Evolutionary conservation across 64 coral and sea anemone genomes (phyloP), one percentile per base, ranked within the genome.

Genomic region (Trachythela sp.): DNA sequence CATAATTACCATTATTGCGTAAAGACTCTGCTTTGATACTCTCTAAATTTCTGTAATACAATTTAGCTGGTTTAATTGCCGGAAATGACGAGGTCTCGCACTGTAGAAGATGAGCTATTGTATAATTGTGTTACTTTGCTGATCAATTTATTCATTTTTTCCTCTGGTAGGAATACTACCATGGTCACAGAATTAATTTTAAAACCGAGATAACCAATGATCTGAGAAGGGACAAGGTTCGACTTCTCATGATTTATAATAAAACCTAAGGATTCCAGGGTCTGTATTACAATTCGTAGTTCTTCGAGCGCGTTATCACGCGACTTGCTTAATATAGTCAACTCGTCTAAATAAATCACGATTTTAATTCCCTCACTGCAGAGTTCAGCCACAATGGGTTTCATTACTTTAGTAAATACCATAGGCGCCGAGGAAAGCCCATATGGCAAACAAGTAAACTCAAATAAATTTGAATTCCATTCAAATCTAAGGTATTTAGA

Each of bases 11-110:
- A 18, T 45, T 45, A 11, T 64, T n/a, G 22, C 56, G 20, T 18
- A 64, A 64, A 15, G 60, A 18, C 9, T 59, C 31, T 13, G 40
- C 31, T 64, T 84, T 90, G 37, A 83, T 35, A 54, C 37, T 30
- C 30, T 90, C 89, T 31, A 85, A 58, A 39, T 84, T 83, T 60
- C 89, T 17, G 37, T 90, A 90, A 52, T 90, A 84, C 24, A 84
- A 77, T 52, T 84, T 90, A 9, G 80, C 89, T 0, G 89, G 89
- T 64, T 40, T 90, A 56, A 90, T 84, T 48, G 88, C 77, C 29
- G 43, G 75, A 90, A 90, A 90, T 70, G 1, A 41, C 88, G 51
- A 89, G 32, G 13, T 89, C 42, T 36, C 88, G 41, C 15, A 89
- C 52, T 30, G n/a, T 48, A 83, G 68, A 89, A 4, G 41, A 27